Evolutionary conservation across 2,113 vertebrate genomes (phyloP), one percentile per base, ranked within the genome.

Genomic region (Paedocypris sp.): DNA sequence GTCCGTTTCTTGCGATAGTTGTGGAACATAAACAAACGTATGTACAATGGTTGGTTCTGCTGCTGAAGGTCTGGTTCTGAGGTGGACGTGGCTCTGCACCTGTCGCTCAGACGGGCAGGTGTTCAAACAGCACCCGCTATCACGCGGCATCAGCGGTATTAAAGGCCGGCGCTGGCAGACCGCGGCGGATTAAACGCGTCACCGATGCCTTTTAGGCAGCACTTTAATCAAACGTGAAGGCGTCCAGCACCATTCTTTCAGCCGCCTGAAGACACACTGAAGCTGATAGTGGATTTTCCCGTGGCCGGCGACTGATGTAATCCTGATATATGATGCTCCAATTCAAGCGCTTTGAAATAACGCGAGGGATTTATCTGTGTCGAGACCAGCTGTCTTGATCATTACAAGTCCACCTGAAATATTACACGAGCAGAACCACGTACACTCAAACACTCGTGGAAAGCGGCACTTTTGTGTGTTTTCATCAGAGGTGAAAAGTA

Each of bases 71-170:
- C 36, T 8, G 23, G 13, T 45, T 48, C n/a, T n/a, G n/a, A n/a
- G n/a, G n/a, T 16, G 50, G 50, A 49, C 43, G 13, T 58, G 51
- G 5, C 13, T 23, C n/a, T 58, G 60, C 66, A 68, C 66, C 66
- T 68, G 66, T 51, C 46, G 52, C 39, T 33, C 53, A 75, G 73
- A 73, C 66, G 75, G 75, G 75, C 83, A 86, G 81, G 81, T 86
- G 84, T 85, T 85, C 80, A 86, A 85, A 85, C 76, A 86, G 49
- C 4, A 62, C 54, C 42, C 63, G 66, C 42, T 18, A 10, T 19
- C 73, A 77, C 75, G 71, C 80, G 70, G 31, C 50, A 77, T 79
- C 72, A 70, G 39, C 50, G 23, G 28, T 32, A 39, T 20, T 43
- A 8, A 16, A 31, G 38, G 23, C 36, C 57, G 31, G 58, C 70